phyloP scores from a whole-genome alignment of 2,113 vertebrate species.

The Cryptotis parvus region DNA sequence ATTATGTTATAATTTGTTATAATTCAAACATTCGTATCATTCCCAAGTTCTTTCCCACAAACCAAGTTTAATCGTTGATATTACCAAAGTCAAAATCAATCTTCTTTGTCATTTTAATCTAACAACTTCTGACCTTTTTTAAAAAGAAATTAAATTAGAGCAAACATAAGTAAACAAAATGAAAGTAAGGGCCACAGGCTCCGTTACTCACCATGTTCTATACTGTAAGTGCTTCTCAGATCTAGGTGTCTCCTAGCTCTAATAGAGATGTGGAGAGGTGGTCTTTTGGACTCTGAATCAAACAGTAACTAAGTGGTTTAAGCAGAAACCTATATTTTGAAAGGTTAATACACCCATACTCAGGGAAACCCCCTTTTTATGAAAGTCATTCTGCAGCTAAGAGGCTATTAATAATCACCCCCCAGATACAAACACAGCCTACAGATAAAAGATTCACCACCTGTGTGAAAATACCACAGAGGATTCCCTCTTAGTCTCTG shows the following conservation, averaged over 20 bases:
- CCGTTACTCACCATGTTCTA: constrained; percentile 84
- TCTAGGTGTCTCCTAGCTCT: background rate
- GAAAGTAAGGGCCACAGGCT: constrained; percentile 50
- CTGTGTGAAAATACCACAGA: constrained; percentile 84
- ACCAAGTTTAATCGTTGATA: background rate
- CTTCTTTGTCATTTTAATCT: background rate
- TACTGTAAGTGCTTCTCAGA: constrained; percentile 46
- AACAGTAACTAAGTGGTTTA: constrained; percentile 82
- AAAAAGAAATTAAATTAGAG: background rate
- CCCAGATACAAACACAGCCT: constrained; percentile 80
- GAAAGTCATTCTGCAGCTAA: constrained; percentile 60
- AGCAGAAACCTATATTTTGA: constrained; percentile 80
- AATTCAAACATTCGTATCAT: background rate
- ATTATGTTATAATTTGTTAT: too few species aligned
- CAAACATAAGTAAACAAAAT: background rate
- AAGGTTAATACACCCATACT: constrained; percentile 84
- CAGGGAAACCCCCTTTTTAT: constrained; percentile 88
- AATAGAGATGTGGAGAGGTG: constrained; percentile 1
- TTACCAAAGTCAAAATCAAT: background rate
- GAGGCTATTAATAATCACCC: constrained; percentile 77
- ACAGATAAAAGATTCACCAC: constrained; percentile 80
- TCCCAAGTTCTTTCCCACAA: background rate
- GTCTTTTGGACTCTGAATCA: constrained; percentile 79
- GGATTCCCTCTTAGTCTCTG: constrained; percentile 87
- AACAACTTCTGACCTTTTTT: background rate